Evolutionary conservation across 2,888 invertebrate species (phyloP).

Genomic region (Lamproptera curius): DNA sequence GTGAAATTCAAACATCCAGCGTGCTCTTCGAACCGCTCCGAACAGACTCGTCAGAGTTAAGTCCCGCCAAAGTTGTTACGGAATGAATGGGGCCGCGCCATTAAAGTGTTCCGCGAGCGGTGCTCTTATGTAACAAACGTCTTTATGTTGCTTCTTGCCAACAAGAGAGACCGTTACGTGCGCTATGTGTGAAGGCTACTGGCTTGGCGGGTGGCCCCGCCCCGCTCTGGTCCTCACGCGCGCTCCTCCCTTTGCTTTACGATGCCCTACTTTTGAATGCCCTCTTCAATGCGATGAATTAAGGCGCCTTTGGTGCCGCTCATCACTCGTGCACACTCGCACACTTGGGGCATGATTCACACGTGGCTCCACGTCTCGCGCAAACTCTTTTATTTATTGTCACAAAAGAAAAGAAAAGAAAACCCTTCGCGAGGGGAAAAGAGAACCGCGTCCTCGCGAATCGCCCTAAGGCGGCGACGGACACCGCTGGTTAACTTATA

Average conservation of each 20-base stretch:
- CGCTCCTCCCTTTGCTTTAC: slow-evolving; percentile 71
- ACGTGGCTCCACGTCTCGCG: background rate
- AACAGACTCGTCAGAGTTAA: slow-evolving; percentile 35
- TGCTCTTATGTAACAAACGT: slow-evolving; percentile 47
- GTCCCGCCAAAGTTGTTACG: slow-evolving; percentile 21
- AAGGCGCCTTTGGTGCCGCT: slow-evolving; percentile 45
- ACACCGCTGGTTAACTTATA: slow-evolving; percentile 63
- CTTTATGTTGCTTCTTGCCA: slow-evolving; percentile 56
- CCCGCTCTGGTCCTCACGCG: slow-evolving; percentile 58
- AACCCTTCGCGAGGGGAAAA: background rate
- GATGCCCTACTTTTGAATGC: slow-evolving; percentile 63
- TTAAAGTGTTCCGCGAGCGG: slow-evolving; percentile 40
- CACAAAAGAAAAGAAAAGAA: background rate
- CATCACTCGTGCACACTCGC: slow-evolving; percentile 18
- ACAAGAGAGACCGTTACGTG: slow-evolving; percentile 60
- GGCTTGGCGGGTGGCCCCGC: slow-evolving; percentile 65
- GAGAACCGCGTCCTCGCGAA: slow-evolving; percentile 41
- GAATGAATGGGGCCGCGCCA: slow-evolving; percentile 23
- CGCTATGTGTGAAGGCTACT: slow-evolving; percentile 60
- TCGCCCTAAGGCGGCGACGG: slow-evolving; percentile 46
- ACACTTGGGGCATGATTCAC: background rate
- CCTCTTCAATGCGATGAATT: slow-evolving; percentile 55
- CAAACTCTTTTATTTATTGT: background rate
- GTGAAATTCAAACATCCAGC: slow-evolving; percentile 58
- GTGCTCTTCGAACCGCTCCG: slow-evolving; percentile 45